These are phyloP conservation scores for Varanus komodoensis DNA, from an alignment of 2,113 vertebrate genomes.

Conservation along the genomic window DNA sequence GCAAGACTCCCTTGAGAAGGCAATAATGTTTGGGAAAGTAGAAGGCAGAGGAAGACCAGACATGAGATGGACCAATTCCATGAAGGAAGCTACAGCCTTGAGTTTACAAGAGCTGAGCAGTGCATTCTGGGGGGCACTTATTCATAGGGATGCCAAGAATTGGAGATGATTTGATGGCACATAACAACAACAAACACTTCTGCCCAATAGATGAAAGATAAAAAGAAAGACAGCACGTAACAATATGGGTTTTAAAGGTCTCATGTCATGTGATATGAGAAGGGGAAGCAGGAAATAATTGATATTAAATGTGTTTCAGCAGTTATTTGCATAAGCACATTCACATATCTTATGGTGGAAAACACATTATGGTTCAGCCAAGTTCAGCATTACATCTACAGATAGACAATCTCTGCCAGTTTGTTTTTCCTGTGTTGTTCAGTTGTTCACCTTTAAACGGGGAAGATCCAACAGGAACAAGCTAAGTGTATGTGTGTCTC, in stretches of 20 bases:
- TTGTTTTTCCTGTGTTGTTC: conserved; percentile 36
- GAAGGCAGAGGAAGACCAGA: too few relatives aligned
- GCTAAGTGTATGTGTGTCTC: background rate
- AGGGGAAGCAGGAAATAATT: conserved; percentile 23
- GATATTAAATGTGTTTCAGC: conserved; percentile 24
- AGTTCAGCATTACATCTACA: conserved; percentile 40
- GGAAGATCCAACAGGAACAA: background rate
- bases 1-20: too few relatives aligned
- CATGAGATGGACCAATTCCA: too few relatives aligned
- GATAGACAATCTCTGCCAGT: background rate
- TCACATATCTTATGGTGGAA: conserved; percentile 17
- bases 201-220: conserved; percentile 18
- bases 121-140: too few relatives aligned
- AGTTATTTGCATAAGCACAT: conserved; percentile 12
- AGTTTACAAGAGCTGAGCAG: too few relatives aligned
- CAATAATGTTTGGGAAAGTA: too few relatives aligned
- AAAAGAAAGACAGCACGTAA: conserved; percentile 35
- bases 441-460: conserved; percentile 7
- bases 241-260: background rate
- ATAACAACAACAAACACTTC: background rate
- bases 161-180: too few relatives aligned
- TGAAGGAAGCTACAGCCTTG: too few relatives aligned
- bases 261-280: background rate
- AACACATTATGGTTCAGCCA: conserved; percentile 35
- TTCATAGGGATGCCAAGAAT: too few relatives aligned